Percentiles rank a stretch among this genome's conserved stretches.
Evolutionary conservation across 2,888 invertebrate genomes (phyloP).

Genomic region (Elgonia sp.): DNA sequence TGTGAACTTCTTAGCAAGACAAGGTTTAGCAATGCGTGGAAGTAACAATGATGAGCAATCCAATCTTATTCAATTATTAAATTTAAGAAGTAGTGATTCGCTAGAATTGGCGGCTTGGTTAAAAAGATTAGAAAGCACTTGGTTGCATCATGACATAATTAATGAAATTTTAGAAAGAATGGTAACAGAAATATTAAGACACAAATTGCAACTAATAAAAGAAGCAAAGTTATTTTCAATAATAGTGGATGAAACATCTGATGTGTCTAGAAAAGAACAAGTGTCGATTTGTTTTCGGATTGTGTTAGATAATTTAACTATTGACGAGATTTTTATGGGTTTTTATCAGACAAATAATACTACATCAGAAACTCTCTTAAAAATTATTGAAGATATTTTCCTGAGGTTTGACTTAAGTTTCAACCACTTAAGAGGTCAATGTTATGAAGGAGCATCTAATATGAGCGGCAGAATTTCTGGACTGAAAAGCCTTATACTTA

Average conservation of each 20-base stretch:
- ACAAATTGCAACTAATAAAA: slow-evolving; percentile 30
- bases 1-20: slow-evolving; percentile 50
- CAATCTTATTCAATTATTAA: slow-evolving; percentile 70
- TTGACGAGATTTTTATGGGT: slow-evolving; percentile 50
- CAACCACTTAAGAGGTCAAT: slow-evolving; percentile 67
- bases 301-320: slow-evolving; percentile 37
- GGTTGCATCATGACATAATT: slow-evolving; percentile 41
- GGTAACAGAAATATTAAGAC: slow-evolving; percentile 6
- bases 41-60: slow-evolving; percentile 60
- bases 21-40: slow-evolving; percentile 62
- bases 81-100: slow-evolving; percentile 65
- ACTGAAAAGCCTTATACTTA: slow-evolving; percentile 56
- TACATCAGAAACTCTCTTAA: slow-evolving; percentile 35
- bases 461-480: slow-evolving; percentile 69
- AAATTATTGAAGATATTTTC: slow-evolving; percentile 30
- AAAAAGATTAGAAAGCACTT: slow-evolving; percentile 15
- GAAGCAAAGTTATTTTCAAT: slow-evolving; percentile 23
- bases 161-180: slow-evolving; percentile 35
- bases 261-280: slow-evolving; percentile 48
- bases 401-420: slow-evolving; percentile 24
- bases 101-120: slow-evolving; percentile 43
- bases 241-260: slow-evolving; percentile 48
- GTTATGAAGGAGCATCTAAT: slow-evolving; percentile 74
- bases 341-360: slow-evolving; percentile 48
- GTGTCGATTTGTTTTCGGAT: slow-evolving; percentile 52